phyloP scores from a whole-genome alignment of 1,140 invertebrate genomes.

The Argopecten irradians region DNA sequence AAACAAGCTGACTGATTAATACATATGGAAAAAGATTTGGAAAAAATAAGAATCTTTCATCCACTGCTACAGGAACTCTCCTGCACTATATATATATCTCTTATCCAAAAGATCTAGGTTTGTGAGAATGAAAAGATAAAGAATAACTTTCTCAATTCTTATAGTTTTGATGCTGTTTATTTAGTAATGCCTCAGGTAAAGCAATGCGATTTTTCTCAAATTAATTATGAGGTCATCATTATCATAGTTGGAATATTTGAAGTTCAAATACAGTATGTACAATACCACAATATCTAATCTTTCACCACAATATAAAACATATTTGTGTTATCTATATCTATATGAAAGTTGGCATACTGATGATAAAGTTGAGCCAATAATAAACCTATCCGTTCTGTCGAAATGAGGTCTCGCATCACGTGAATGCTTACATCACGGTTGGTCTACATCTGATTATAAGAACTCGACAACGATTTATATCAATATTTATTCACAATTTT shows the following conservation, averaged over 20 bases:
- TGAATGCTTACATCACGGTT: slow-evolving; percentile 21
- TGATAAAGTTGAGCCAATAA: not conserved
- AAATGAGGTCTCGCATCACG: slow-evolving; percentile 14
- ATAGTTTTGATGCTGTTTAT: too few species aligned
- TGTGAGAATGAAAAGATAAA: too few species aligned
- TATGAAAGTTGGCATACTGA: not conserved
- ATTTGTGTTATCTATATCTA: not conserved
- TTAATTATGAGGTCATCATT: not conserved
- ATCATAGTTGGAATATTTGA: not conserved
- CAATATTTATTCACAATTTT: not conserved
- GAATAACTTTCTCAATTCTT: too few species aligned
- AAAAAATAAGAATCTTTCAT: too few species aligned
- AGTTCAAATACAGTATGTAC: not conserved
- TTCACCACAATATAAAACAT: not conserved
- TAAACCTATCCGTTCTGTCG: not conserved
- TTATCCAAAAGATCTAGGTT: too few species aligned
- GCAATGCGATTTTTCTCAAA: not conserved
- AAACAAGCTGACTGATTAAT: too few species aligned
- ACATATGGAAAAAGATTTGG: too few species aligned
- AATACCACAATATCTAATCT: not conserved
- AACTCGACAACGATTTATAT: not conserved
- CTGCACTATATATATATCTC: too few species aligned
- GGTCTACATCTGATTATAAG: slow-evolving; percentile 21
- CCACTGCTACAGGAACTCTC: too few species aligned
- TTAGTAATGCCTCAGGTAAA: too few species aligned